Percentiles rank a stretch among this genome's conserved stretches.
Conservation (phyloP, 2,888 invertebrate genomes). For the Pristionchus arcanus region DNA sequence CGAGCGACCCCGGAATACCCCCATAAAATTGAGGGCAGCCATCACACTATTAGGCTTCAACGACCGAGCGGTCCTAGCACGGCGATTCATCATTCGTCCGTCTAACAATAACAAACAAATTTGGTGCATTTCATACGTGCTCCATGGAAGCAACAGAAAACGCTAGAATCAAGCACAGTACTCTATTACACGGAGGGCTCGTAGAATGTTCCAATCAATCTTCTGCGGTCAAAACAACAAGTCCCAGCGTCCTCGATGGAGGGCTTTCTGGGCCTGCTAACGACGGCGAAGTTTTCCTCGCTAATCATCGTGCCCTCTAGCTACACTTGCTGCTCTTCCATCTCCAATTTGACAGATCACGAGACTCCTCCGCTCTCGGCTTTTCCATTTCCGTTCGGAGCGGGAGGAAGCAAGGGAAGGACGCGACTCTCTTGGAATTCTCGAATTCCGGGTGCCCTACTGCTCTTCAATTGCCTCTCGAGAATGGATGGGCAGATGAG, state of each 20-base stretch:
- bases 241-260: neutral
- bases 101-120: neutral
- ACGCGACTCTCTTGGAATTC: neutral
- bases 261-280: neutral
- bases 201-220: neutral
- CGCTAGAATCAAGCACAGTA: neutral
- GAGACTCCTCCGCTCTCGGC: neutral
- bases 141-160: neutral
- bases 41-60: neutral
- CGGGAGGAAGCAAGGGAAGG: neutral
- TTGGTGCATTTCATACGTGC: neutral
- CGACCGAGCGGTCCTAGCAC: neutral
- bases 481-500: neutral
- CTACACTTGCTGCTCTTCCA: neutral
- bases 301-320: neutral
- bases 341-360: neutral
- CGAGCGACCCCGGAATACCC: neutral
- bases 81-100: neutral
- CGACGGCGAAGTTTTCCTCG: neutral
- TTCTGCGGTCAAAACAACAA: neutral
- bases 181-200: neutral
- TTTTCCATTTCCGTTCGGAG: conserved; percentile 29
- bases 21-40: neutral
- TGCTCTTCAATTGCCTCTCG: neutral
- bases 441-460: conserved; percentile 19